Conservation (phyloP, 2,113 vertebrate genomes). For the Columbina picui region DNA sequence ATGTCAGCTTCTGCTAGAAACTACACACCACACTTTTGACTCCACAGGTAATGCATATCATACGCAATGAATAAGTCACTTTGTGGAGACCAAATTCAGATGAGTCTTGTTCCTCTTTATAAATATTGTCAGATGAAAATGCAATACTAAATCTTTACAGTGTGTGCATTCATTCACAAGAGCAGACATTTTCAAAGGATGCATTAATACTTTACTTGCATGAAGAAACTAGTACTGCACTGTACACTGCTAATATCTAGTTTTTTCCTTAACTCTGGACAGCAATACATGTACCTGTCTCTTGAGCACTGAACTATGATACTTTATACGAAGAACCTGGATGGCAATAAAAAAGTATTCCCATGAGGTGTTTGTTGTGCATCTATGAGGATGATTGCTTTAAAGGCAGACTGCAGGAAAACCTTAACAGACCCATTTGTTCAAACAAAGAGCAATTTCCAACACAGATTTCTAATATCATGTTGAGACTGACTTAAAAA, state of each 20-base stretch:
- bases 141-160: not conserved
- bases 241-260: not conserved
- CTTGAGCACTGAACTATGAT: not conserved
- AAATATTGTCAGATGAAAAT: not conserved
- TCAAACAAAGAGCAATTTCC: not conserved
- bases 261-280: not conserved
- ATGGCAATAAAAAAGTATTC: not conserved
- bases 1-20: not conserved
- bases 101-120: not conserved
- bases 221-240: not conserved
- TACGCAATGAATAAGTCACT: not conserved
- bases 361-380: not conserved
- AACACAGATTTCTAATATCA: not conserved
- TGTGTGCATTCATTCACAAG: not conserved
- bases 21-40: not conserved
- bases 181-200: not conserved
- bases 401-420: not conserved
- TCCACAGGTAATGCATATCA: not conserved
- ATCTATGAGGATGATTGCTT: not conserved
- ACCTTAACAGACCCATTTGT: not conserved
- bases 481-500: not conserved
- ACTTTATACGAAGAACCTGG: not conserved
- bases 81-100: not conserved
- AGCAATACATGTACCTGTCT: not conserved
- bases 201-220: not conserved